Evolutionary conservation across 2,888 invertebrate genomes (phyloP).

Genomic region (Metalampra italica): DNA sequence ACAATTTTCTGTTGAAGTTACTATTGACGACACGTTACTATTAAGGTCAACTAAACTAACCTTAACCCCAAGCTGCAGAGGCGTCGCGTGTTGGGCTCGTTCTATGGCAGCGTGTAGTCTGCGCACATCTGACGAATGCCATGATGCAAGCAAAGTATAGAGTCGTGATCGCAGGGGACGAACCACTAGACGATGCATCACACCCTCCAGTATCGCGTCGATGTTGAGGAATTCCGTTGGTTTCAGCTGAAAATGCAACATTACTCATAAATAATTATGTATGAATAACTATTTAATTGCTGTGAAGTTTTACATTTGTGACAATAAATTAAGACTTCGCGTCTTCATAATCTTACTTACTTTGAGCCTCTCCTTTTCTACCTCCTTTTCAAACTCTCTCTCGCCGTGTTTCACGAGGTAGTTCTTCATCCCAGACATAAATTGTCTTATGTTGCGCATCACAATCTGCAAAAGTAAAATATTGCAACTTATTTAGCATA

Average conservation of each 20-base stretch:
- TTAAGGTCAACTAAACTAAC: no score
- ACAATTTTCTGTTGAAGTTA: no score
- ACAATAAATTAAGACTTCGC: no score
- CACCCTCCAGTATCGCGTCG: constrained; percentile 96
- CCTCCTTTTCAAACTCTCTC: constrained; percentile 93
- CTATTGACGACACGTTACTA: no score
- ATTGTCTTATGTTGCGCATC: constrained; percentile 95
- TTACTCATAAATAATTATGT: background rate
- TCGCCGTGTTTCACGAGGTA: constrained; percentile 98
- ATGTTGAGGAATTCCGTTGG: constrained; percentile 95
- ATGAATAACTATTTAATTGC: no score
- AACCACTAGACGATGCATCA: constrained; percentile 95
- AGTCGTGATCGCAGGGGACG: constrained; percentile 90
- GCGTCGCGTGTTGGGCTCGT: constrained; percentile 82
- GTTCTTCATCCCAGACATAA: constrained; percentile 99
- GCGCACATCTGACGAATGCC: constrained; percentile 90
- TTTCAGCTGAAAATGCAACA: constrained; percentile 81
- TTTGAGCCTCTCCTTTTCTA: constrained; percentile 90
- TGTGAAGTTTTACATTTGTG: no score
- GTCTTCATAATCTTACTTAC: constrained; percentile 66
- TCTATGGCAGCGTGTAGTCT: constrained; percentile 85
- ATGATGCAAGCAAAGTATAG: constrained; percentile 91
- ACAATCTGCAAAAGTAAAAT: constrained; percentile 74
- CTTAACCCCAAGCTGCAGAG: constrained; percentile 83
- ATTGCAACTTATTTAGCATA: no score